A percentile compares a stretch with the other conserved stretches of the same genome.
phyloP scores from a whole-genome alignment of 2,888 invertebrate species.

The Netelia melanura region DNA sequence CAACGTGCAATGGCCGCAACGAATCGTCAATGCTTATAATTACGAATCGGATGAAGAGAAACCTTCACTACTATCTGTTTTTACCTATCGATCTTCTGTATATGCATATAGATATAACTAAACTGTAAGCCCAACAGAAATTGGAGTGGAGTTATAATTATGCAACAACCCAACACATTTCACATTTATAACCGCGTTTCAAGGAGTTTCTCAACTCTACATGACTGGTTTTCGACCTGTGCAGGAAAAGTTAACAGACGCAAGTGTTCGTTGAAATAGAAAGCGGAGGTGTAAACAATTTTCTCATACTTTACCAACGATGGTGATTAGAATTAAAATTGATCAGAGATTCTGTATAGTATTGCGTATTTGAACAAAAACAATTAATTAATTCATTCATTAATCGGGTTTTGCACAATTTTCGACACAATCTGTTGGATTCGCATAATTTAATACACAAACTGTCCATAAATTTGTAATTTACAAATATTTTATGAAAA shows the following conservation, averaged over 20 bases:
- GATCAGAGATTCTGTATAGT: background rate
- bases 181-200: conserved; percentile 27
- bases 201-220: conserved; percentile 33
- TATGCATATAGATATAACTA: conserved; percentile 16
- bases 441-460: too few species aligned
- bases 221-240: conserved; percentile 25
- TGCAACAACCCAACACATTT: conserved; percentile 47
- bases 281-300: conserved; percentile 9
- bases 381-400: too few species aligned
- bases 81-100: background rate
- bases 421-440: too few species aligned
- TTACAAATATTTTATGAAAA: too few species aligned
- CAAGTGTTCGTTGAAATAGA: conserved; percentile 16
- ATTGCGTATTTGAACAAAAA: background rate
- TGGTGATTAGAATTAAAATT: background rate
- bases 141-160: conserved; percentile 69
- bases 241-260: conserved; percentile 19
- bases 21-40: conserved; percentile 52
- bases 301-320: background rate
- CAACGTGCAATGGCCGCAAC: conserved; percentile 7
- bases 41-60: conserved; percentile 56
- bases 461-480: too few species aligned
- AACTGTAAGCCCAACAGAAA: conserved; percentile 57
- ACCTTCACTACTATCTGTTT: conserved; percentile 33
- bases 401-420: background rate